A percentile compares a stretch with the other conserved stretches of the same genome.
Conservation (phyloP, 2,113 vertebrate species). For the Arizona elegans region DNA sequence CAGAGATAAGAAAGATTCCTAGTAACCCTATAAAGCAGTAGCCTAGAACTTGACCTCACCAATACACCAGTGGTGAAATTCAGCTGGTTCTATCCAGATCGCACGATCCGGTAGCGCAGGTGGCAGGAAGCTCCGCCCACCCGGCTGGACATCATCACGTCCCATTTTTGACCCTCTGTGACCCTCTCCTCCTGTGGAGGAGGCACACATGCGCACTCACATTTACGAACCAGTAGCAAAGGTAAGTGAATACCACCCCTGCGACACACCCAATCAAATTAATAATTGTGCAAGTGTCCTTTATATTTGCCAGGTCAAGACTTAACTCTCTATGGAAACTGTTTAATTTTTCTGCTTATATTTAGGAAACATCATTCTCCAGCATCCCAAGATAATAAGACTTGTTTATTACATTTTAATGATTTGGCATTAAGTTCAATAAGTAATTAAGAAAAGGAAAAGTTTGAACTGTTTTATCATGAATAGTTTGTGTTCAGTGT, state of each 20-base stretch:
- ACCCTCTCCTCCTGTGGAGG: no score
- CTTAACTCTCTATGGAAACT: not conserved
- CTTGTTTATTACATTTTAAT: conserved; percentile 25
- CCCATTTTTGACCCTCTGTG: no score
- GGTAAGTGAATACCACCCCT: no score
- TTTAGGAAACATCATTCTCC: conserved; percentile 3
- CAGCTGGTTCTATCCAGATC: no score
- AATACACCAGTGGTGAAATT: no score
- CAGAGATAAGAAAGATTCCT: not conserved
- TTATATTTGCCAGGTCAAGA: conserved; percentile 11
- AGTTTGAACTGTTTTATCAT: conserved; percentile 3
- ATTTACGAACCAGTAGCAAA: no score
- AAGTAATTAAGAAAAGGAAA: conserved; percentile 20
- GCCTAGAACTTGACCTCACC: not conserved
- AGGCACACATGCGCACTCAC: no score
- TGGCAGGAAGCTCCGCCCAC: no score
- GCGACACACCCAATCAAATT: not conserved
- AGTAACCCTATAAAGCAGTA: not conserved
- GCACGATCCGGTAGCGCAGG: no score
- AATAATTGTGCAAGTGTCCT: conserved; percentile 6
- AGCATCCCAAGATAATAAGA: not conserved
- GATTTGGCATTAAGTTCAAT: conserved; percentile 20
- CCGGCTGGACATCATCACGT: no score
- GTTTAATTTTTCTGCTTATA: not conserved
- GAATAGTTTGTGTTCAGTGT: not conserved